A percentile compares a stretch with the other conserved stretches of the same genome.
These are phyloP conservation scores for Sceloporus undulatus DNA, from an alignment of 2,113 vertebrate species.

Conservation along the genomic window DNA sequence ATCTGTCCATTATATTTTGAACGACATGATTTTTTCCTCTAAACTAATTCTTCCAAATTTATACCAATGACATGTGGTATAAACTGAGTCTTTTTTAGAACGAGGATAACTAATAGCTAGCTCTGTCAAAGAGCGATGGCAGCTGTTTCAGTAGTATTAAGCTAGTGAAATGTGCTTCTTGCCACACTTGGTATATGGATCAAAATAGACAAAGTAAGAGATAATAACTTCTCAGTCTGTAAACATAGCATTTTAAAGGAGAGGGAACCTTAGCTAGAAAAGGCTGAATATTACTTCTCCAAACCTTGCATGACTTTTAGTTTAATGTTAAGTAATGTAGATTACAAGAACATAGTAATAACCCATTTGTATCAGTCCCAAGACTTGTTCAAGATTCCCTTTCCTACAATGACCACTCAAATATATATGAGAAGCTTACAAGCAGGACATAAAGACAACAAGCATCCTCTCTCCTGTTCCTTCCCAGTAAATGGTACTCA, in stretches of 20 bases:
- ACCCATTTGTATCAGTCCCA: no score
- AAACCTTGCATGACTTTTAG: no score
- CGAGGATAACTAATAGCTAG: neutral
- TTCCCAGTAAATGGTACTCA: no score
- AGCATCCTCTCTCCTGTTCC: no score
- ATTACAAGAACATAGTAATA: no score
- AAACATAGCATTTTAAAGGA: neutral
- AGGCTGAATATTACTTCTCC: no score
- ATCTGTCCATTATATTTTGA: neutral
- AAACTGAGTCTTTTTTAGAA: neutral
- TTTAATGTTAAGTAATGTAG: no score
- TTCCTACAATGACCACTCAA: no score
- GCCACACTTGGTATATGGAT: neutral
- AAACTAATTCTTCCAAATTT: neutral
- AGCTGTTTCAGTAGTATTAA: neutral
- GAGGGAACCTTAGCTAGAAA: no score
- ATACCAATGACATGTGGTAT: neutral
- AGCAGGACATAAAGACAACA: no score
- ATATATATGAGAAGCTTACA: no score
- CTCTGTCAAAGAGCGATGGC: neutral
- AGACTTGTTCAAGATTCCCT: no score
- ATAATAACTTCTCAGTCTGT: neutral
- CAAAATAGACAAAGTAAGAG: neutral
- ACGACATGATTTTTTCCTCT: neutral
- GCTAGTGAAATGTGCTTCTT: neutral